Percentiles rank a stretch among this genome's conserved stretches.
Conservation (phyloP, 92 coral and sea anemone species). For the Zoanthus sansibaricus region DNA sequence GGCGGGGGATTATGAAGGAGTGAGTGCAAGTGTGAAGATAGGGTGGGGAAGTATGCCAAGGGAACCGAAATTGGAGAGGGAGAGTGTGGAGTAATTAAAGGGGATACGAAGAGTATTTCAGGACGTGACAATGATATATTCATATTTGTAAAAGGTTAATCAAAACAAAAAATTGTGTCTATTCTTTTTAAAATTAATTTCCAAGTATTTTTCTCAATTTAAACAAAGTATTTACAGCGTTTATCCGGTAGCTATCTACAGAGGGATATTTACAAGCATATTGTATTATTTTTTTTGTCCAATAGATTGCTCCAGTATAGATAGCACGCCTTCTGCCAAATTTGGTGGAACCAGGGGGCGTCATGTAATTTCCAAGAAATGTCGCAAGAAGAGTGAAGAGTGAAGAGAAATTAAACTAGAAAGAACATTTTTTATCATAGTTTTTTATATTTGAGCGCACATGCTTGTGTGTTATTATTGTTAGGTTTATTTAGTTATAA, state of each 20-base stretch:
- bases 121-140: too few species aligned
- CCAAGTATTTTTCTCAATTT: not conserved
- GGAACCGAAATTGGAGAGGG: too few species aligned
- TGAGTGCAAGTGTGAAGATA: too few species aligned
- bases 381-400: not conserved
- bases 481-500: too few species aligned
- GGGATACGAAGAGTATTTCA: too few species aligned
- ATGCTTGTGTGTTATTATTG: too few species aligned
- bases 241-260: not conserved
- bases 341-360: not conserved
- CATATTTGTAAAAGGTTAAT: too few species aligned
- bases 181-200: not conserved
- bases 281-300: not conserved
- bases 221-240: not conserved
- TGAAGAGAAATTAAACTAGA: not conserved
- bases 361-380: not conserved
- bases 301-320: not conserved
- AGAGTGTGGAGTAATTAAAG: too few species aligned
- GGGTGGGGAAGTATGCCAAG: too few species aligned
- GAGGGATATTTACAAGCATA: not conserved
- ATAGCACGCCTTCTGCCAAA: not conserved
- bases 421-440: too few species aligned
- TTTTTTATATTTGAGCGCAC: too few species aligned
- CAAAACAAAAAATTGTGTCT: not conserved
- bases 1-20: too few species aligned